Evolutionary conservation across 92 coral and sea anemone species (phyloP).

Genomic region (Epizoanthus illoricatus): DNA sequence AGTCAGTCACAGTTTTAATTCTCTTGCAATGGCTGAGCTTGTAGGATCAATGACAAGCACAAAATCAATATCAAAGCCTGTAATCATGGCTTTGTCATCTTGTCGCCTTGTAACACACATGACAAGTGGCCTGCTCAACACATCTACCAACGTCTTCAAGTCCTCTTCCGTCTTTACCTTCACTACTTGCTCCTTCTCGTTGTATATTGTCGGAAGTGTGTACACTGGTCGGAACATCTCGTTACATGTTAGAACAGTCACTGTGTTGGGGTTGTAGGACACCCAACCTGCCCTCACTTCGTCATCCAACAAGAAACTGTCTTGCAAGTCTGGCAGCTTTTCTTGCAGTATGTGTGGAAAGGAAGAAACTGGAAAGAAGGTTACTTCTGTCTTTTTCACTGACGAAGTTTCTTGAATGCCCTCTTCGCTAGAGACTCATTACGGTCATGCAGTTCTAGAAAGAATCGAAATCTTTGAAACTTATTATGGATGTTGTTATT

Average conservation of each 20-base stretch:
- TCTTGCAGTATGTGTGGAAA: constrained; percentile 33
- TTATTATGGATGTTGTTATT: too few species aligned
- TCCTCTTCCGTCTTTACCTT: constrained; percentile 29
- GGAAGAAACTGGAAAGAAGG: constrained; percentile 42
- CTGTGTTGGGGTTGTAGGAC: constrained; percentile 37
- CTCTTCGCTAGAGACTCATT: not conserved
- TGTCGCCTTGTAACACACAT: constrained; percentile 51
- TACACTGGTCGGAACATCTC: constrained; percentile 45
- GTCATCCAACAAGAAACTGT: constrained; percentile 33
- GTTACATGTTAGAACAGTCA: constrained; percentile 39
- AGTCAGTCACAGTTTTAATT: not conserved
- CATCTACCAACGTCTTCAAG: not conserved
- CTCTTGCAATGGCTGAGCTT: constrained; percentile 4
- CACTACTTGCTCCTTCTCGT: constrained; percentile 22
- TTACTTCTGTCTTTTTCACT: not conserved
- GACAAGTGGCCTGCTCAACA: constrained; percentile 34
- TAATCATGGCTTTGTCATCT: constrained; percentile 35
- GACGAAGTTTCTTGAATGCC: not conserved
- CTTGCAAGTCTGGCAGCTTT: constrained; percentile 17
- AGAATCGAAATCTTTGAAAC: too few species aligned
- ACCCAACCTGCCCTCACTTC: constrained; percentile 46
- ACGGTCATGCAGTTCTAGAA: too few species aligned
- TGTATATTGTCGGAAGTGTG: constrained; percentile 4
- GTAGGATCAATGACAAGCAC: constrained; percentile 7
- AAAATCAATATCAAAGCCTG: constrained; percentile 37